phyloP scores from a whole-genome alignment of 2,113 vertebrate species.

The Odocoileus hemionus region DNA sequence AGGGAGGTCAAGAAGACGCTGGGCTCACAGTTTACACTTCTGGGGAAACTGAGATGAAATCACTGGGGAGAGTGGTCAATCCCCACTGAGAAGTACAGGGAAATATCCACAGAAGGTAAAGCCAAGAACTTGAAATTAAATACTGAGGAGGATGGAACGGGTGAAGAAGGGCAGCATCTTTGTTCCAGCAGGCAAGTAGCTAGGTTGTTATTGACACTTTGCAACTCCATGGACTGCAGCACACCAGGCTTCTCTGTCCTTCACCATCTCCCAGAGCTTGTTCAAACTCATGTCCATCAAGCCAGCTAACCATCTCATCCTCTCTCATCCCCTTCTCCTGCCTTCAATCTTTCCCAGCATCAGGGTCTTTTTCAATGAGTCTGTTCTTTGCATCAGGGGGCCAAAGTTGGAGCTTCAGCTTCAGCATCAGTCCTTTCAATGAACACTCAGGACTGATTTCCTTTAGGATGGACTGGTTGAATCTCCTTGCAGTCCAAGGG shows the following conservation, averaged over 20 bases:
- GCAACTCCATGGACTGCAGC: fast-evolving
- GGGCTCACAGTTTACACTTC: background rate
- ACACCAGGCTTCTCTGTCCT: background rate
- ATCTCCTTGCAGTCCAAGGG: background rate
- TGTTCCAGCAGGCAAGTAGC: background rate
- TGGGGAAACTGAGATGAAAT: background rate
- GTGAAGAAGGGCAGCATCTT: background rate
- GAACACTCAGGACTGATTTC: background rate
- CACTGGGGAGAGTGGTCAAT: background rate
- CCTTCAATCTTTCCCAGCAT: background rate
- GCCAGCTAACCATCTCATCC: background rate
- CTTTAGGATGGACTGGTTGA: background rate
- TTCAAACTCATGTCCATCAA: background rate
- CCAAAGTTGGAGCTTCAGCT: background rate
- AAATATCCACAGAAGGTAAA: background rate
- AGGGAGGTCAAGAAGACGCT: fast-evolving
- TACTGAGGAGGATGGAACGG: fast-evolving
- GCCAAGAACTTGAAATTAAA: background rate
- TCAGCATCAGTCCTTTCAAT: background rate
- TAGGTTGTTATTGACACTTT: background rate
- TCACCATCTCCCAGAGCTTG: background rate
- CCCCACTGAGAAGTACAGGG: background rate
- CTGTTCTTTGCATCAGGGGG: background rate
- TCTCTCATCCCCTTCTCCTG: background rate
- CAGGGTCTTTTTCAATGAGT: background rate